These are phyloP conservation scores for Stratiolaelaps scimitus DNA, from an alignment of 1,140 invertebrate genomes.

Conservation along the genomic window DNA sequence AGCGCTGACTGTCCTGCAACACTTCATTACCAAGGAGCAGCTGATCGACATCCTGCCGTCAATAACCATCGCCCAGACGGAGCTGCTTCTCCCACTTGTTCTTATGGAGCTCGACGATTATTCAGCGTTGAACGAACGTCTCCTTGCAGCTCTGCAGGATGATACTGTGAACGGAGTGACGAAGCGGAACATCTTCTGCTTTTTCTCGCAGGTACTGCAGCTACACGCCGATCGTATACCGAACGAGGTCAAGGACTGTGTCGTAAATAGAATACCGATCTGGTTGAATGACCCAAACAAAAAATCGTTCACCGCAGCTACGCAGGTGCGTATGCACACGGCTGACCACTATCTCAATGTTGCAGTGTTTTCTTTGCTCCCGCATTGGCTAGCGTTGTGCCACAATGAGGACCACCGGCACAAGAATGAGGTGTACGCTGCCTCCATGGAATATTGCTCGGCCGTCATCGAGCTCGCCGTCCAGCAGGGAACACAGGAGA, in stretches of 20 bases:
- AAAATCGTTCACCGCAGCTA: slow-evolving; percentile 1
- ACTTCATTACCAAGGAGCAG: slow-evolving; percentile 9
- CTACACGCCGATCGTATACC: not conserved
- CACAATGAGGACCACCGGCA: not conserved
- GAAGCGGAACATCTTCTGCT: slow-evolving; percentile 10
- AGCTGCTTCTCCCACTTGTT: not conserved
- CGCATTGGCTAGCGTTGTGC: not conserved
- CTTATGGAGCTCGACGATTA: not conserved
- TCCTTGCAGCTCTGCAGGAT: slow-evolving; percentile 1
- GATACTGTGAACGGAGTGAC: not conserved
- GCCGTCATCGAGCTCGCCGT: slow-evolving; percentile 20
- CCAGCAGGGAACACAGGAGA: not conserved
- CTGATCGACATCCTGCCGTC: not conserved
- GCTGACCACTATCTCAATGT: slow-evolving; percentile 10
- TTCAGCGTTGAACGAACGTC: not conserved
- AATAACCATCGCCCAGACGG: slow-evolving; percentile 4
- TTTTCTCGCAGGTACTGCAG: not conserved
- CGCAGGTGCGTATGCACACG: not conserved
- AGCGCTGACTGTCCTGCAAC: slow-evolving; percentile 19
- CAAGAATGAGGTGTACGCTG: not conserved
- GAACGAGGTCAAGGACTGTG: not conserved
- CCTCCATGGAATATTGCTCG: slow-evolving; percentile 11
- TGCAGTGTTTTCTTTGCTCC: not conserved
- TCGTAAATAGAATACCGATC: not conserved
- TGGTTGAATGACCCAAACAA: slow-evolving; percentile 3